These are phyloP conservation scores for Drosophila macrospina DNA, from an alignment of 2,888 invertebrate genomes.

Conservation along the genomic window DNA sequence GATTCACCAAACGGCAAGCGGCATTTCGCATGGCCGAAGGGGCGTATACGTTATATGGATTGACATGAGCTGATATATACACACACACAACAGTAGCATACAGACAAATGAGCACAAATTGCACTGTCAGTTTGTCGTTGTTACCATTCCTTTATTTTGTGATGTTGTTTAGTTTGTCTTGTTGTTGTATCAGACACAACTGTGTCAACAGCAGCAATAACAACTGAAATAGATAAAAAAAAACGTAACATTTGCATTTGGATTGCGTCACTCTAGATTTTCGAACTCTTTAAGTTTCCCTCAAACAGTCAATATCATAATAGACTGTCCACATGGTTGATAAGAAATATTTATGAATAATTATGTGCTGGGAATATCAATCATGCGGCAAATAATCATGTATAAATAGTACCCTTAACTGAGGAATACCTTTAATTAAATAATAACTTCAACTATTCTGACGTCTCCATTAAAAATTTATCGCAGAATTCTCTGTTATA, in stretches of 20 bases:
- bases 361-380: not conserved
- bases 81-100: conserved; percentile 10
- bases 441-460: no score
- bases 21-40: conserved; percentile 58
- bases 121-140: conserved; percentile 48
- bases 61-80: conserved; percentile 46
- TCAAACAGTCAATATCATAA: not conserved
- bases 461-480: no score
- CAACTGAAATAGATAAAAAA: not conserved
- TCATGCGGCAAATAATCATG: no score
- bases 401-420: no score
- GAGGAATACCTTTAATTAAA: no score
- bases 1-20: conserved; percentile 43
- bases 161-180: conserved; percentile 24
- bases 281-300: not conserved
- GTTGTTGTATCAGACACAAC: conserved; percentile 15
- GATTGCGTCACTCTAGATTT: conserved; percentile 3
- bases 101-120: conserved; percentile 71
- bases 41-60: conserved; percentile 62
- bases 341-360: not conserved
- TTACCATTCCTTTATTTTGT: conserved; percentile 30
- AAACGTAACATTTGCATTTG: conserved; percentile 10
- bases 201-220: conserved; percentile 37
- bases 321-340: not conserved
- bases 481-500: no score